Conservation (phyloP, 2,888 invertebrate genomes). For the Dorcus parallelipipedus region DNA sequence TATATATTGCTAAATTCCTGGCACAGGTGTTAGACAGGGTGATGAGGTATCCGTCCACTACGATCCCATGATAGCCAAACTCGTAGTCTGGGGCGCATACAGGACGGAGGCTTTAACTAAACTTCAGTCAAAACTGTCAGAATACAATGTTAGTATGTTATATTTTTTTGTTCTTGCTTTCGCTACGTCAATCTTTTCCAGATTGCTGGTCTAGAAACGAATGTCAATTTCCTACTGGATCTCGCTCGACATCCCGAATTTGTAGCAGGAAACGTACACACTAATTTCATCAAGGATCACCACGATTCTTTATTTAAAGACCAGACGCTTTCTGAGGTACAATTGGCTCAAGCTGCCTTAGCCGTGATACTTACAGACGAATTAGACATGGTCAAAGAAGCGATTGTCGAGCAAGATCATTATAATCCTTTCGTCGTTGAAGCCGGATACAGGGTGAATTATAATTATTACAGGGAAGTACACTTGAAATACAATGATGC, state of each 20-base stretch:
- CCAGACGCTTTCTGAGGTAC: constrained; percentile 49
- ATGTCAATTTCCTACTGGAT: constrained; percentile 86
- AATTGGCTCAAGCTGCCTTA: constrained; percentile 54
- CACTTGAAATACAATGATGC: constrained; percentile 59
- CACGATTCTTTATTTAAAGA: constrained; percentile 71
- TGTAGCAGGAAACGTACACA: constrained; percentile 83
- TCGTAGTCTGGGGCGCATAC: constrained; percentile 92
- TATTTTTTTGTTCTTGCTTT: background rate
- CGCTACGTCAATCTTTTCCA: constrained; percentile 43
- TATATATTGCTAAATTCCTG: constrained; percentile 6
- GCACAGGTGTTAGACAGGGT: constrained; percentile 70
- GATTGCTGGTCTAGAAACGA: constrained; percentile 93
- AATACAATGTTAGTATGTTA: constrained; percentile 72
- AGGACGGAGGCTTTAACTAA: constrained; percentile 77
- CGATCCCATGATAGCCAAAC: constrained; percentile 99
- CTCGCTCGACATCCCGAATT: constrained; percentile 82
- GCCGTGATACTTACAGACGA: constrained; percentile 52
- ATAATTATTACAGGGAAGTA: constrained; percentile 56
- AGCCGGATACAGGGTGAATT: constrained; percentile 63
- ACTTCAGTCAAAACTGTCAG: constrained; percentile 68
- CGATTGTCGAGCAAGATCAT: constrained; percentile 38
- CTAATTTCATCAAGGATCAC: constrained; percentile 93
- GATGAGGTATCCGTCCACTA: constrained; percentile 98
- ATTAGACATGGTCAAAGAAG: constrained; percentile 38
- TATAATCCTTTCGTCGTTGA: constrained; percentile 61